Conservation (phyloP, 2,113 vertebrate genomes). For the Hiodon alosoides region DNA sequence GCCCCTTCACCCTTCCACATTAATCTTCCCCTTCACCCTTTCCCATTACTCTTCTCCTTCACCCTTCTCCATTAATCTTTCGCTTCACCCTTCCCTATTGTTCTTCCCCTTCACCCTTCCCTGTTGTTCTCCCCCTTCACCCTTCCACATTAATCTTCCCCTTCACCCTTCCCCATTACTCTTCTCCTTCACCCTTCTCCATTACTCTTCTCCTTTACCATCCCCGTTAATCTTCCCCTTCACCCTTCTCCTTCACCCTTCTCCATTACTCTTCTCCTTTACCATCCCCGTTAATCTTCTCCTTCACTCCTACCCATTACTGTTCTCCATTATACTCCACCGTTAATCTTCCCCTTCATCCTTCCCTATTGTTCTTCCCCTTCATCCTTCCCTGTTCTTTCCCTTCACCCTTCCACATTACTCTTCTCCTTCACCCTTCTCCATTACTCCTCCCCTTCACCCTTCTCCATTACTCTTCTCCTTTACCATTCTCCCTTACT, state of each 20-base stretch:
- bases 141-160: too few species aligned
- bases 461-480: background rate
- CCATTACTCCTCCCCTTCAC: background rate
- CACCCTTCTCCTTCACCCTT: background rate
- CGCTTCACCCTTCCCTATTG: background rate
- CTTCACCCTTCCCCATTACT: too few species aligned
- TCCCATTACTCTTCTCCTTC: background rate
- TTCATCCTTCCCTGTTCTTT: conserved; percentile 7
- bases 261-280: background rate
- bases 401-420: too few species aligned
- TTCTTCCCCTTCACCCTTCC: background rate
- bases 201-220: background rate
- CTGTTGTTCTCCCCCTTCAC: too few species aligned
- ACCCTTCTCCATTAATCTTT: background rate
- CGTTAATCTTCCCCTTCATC: conserved; percentile 7
- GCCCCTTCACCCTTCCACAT: background rate
- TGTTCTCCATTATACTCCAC: too few species aligned
- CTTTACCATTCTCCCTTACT: too few species aligned
- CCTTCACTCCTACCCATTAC: conserved; percentile 20
- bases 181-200: too few species aligned
- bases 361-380: conserved; percentile 2
- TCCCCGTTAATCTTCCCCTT: background rate
- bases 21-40: background rate
- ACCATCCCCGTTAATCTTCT: background rate
- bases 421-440: too few species aligned